These are phyloP conservation scores for Perca fluviatilis DNA, from an alignment of 2,113 vertebrate species.

Conservation along the genomic window DNA sequence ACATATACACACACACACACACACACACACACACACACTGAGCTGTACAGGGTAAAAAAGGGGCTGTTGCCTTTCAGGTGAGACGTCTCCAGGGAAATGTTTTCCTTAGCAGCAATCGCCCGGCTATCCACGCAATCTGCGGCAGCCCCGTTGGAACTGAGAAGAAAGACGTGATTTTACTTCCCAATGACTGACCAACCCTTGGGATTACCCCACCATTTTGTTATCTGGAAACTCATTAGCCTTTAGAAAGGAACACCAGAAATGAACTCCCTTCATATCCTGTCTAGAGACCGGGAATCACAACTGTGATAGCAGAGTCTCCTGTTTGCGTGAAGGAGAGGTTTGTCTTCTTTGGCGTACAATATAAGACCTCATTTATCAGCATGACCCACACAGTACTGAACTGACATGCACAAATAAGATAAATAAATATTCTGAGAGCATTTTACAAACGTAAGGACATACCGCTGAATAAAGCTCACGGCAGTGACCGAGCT, in stretches of 20 bases:
- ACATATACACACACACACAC: constrained; percentile 16
- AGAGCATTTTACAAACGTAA: not conserved
- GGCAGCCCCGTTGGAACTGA: not conserved
- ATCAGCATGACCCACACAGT: constrained; percentile 23
- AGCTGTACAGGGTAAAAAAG: constrained; percentile 32
- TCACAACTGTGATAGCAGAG: constrained; percentile 40
- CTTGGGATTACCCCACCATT: constrained; percentile 45
- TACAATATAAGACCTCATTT: constrained; percentile 5
- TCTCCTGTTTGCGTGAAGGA: constrained; percentile 17
- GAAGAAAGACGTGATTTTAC: constrained; percentile 61
- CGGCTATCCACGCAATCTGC: constrained; percentile 62
- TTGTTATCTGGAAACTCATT: constrained; percentile 73
- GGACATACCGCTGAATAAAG: constrained; percentile 10
- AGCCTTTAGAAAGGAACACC: constrained; percentile 69
- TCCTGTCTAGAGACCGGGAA: constrained; percentile 48
- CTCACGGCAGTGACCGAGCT: constrained; percentile 38
- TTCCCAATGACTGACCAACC: constrained; percentile 65
- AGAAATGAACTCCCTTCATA: constrained; percentile 63
- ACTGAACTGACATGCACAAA: not conserved
- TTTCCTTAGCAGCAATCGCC: constrained; percentile 44
- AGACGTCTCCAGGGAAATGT: constrained; percentile 60
- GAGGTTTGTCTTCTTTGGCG: constrained; percentile 23
- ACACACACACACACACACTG: constrained; percentile 2
- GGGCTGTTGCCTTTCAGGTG: constrained; percentile 60
- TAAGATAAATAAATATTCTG: not conserved